These are phyloP conservation scores for Platysternon megacephalum DNA, from an alignment of 2,113 vertebrate genomes.

Conservation along the genomic window DNA sequence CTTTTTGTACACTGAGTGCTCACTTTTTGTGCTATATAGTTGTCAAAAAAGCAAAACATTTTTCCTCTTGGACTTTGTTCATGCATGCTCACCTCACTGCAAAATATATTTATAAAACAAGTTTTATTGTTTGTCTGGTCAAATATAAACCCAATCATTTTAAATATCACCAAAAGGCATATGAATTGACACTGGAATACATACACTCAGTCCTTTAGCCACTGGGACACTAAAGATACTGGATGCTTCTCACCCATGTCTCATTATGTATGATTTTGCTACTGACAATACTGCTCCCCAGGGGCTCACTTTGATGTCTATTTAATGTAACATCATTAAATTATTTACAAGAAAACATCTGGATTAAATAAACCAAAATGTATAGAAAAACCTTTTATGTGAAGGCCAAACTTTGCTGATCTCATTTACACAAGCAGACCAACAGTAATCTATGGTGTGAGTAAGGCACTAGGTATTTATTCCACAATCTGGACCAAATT, in stretches of 20 bases:
- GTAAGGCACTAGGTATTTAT: constrained; percentile 12
- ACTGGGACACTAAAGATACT: accelerated
- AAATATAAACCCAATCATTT: not conserved
- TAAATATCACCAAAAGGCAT: not conserved
- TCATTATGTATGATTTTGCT: not conserved
- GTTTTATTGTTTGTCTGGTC: not conserved
- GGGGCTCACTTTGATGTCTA: not conserved
- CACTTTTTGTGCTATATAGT: not conserved
- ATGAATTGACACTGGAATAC: constrained; percentile 10
- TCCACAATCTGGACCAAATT: constrained; percentile 36
- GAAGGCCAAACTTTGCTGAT: not conserved
- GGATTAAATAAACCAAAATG: constrained; percentile 19
- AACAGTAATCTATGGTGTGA: not conserved
- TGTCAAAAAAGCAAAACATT: not conserved
- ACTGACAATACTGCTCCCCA: not conserved
- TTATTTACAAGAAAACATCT: constrained; percentile 47
- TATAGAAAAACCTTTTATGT: not conserved
- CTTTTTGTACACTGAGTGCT: not conserved
- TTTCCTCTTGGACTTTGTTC: not conserved
- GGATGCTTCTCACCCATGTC: not conserved
- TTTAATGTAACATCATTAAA: constrained; percentile 10
- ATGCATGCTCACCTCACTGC: constrained; percentile 1
- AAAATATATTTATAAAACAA: constrained; percentile 17
- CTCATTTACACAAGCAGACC: not conserved
- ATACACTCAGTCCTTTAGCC: not conserved